Percentiles rank a stretch among this genome's conserved stretches.
These are phyloP conservation scores for Eolophus roseicapilla DNA, from an alignment of 2,113 vertebrate genomes.

Conservation along the genomic window DNA sequence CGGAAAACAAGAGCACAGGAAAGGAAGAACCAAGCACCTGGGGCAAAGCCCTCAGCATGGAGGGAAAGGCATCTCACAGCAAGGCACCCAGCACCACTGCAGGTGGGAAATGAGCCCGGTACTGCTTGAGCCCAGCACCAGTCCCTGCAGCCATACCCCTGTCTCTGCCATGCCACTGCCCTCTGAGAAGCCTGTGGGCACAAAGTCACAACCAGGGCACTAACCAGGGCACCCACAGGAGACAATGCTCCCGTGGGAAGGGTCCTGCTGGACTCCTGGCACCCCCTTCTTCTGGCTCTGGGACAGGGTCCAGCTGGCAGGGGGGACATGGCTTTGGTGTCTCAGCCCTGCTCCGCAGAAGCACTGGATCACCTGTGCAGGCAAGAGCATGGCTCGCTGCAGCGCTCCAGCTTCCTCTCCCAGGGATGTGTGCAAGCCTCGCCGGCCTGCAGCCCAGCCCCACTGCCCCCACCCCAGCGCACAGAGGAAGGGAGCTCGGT, in stretches of 20 bases:
- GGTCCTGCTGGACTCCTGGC: neutral
- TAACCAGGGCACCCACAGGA: rapidly evolving
- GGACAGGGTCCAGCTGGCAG: neutral
- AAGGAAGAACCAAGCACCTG: neutral
- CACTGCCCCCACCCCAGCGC: neutral
- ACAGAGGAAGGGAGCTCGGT: neutral
- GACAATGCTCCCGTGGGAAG: rapidly evolving
- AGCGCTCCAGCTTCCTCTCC: neutral
- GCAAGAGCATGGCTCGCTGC: neutral
- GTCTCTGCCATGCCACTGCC: neutral
- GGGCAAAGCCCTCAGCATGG: rapidly evolving
- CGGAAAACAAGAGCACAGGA: neutral
- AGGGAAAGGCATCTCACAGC: neutral
- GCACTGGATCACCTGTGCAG: neutral
- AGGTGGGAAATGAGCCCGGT: neutral
- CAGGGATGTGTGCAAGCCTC: neutral
- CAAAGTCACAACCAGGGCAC: neutral
- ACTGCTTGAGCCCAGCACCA: rapidly evolving
- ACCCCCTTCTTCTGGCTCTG: neutral
- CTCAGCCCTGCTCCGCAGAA: neutral
- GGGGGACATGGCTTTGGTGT: neutral
- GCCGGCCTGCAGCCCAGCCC: neutral
- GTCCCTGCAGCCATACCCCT: neutral
- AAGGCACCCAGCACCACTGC: neutral
- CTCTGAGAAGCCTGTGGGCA: neutral